Evolutionary conservation across 2,797 vertebrate species (phyloP).

Genomic region (Orientallactaga sibirica): DNA sequence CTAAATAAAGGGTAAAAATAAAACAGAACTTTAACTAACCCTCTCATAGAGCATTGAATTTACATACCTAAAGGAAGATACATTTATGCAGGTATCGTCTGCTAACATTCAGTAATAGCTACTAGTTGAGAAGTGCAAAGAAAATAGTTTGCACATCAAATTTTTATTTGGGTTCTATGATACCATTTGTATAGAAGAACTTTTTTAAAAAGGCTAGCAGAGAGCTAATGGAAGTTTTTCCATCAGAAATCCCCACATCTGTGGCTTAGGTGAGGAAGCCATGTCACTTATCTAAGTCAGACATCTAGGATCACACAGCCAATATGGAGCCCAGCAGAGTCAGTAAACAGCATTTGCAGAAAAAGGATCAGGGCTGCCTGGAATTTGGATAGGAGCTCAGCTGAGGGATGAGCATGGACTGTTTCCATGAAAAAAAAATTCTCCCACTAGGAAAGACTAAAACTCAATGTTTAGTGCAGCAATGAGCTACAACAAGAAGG

Average conservation of each 20-base stretch:
- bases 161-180: slow-evolving; percentile 45
- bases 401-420: not conserved
- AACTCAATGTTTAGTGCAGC: not conserved
- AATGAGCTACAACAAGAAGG: not conserved
- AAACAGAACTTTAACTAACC: not conserved
- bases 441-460: not conserved
- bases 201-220: slow-evolving; percentile 6
- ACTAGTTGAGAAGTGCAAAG: not conserved
- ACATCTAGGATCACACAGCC: not conserved
- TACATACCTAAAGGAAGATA: slow-evolving; percentile 44
- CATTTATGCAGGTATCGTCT: not conserved
- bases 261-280: not conserved
- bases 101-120: not conserved
- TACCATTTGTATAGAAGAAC: not conserved
- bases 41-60: not conserved
- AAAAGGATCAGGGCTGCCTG: not conserved
- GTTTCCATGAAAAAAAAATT: not conserved
- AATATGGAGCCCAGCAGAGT: not conserved
- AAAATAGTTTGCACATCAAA: slow-evolving; percentile 25
- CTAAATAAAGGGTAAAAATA: slow-evolving; percentile 29
- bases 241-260: not conserved
- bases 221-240: not conserved
- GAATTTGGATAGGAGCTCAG: not conserved
- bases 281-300: not conserved
- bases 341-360: not conserved